phyloP scores from a whole-genome alignment of 2,888 invertebrate genomes.

The Caenorhabditis angaria region DNA sequence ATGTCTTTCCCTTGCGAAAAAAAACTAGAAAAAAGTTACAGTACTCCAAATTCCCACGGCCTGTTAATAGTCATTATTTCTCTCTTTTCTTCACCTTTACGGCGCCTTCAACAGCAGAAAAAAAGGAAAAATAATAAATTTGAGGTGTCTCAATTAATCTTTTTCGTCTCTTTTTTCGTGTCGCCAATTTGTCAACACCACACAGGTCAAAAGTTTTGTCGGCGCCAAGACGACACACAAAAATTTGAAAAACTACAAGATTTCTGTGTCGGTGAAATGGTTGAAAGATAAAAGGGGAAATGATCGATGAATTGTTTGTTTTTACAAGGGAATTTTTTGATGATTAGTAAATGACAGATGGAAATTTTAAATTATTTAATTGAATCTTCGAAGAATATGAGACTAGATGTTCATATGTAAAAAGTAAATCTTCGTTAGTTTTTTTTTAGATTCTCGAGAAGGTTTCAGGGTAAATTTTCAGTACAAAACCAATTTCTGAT shows the following conservation, averaged over 20 bases:
- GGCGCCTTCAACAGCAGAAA: neutral
- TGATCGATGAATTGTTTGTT: conserved; percentile 2
- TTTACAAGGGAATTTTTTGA: too few relatives aligned
- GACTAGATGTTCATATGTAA: too few relatives aligned
- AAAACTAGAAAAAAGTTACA: too few relatives aligned
- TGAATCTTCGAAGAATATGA: neutral
- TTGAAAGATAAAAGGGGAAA: neutral
- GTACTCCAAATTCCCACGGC: neutral
- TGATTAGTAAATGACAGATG: neutral
- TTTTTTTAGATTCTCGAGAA: too few relatives aligned
- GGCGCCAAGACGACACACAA: neutral
- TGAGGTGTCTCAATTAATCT: neutral
- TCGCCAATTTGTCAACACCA: conserved; percentile 2
- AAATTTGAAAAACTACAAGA: neutral
- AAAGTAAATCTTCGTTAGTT: too few relatives aligned
- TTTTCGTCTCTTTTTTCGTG: neutral
- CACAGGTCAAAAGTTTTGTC: neutral
- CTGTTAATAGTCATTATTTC: neutral
- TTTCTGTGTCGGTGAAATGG: neutral
- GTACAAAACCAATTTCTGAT: too few relatives aligned
- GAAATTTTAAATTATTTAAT: neutral
- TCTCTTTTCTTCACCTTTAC: neutral
- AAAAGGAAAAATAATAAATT: neutral
- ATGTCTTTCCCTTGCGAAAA: neutral
- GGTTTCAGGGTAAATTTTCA: too few relatives aligned